phyloP scores from a whole-genome alignment of 2,113 vertebrate species.

The Potamarius usumacintae region DNA sequence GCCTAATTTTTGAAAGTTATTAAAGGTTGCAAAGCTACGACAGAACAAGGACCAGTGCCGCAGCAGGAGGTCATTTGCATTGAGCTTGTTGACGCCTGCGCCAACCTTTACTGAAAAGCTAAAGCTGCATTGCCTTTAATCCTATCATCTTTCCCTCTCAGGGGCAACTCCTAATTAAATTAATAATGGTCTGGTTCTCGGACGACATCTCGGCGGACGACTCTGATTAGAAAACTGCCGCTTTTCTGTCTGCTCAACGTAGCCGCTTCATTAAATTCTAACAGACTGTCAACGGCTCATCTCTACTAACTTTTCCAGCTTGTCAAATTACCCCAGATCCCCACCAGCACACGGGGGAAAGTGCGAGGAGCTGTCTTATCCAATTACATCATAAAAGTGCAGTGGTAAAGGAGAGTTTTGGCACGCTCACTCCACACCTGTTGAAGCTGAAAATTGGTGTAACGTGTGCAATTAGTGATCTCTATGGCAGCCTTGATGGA shows the following conservation, averaged over 20 bases:
- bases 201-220: background rate
- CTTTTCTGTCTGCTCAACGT: background rate
- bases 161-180: conserved; percentile 50
- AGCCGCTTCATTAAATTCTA: conserved; percentile 38
- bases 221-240: conserved; percentile 36
- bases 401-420: background rate
- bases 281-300: conserved; percentile 41
- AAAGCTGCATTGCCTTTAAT: conserved; percentile 24
- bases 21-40: conserved; percentile 11
- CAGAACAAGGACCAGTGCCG: background rate
- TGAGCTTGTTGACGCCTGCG: conserved; percentile 49
- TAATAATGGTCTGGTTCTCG: conserved; percentile 44
- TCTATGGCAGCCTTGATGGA: background rate
- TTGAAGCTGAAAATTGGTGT: conserved; percentile 27
- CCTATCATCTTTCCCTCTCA: conserved; percentile 35
- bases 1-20: conserved; percentile 39
- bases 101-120: conserved; percentile 43
- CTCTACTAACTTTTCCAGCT: conserved; percentile 30
- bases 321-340: conserved; percentile 23
- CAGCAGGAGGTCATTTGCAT: conserved; percentile 48
- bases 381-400: conserved; percentile 28
- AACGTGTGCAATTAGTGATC: conserved; percentile 3
- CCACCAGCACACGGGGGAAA: background rate
- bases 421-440: background rate
- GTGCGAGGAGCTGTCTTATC: background rate